Conservation (phyloP, 2,888 invertebrate species). For the Seladonia tumulorum region DNA sequence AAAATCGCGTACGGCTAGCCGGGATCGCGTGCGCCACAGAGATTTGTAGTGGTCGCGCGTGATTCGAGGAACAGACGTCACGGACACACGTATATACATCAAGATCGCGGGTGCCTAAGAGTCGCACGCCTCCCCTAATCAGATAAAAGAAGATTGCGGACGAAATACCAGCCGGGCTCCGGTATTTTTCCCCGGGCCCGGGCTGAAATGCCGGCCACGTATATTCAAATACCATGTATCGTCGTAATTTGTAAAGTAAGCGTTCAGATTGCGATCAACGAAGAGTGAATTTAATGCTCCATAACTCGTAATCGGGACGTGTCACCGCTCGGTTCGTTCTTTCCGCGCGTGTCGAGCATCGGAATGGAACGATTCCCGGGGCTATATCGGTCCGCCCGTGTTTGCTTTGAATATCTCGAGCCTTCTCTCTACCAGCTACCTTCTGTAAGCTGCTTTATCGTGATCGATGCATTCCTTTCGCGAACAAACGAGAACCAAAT, state of each 20-base stretch:
- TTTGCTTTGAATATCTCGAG: slow-evolving; percentile 6
- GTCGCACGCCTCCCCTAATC: slow-evolving; percentile 63
- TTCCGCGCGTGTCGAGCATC: slow-evolving; percentile 26
- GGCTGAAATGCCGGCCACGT: slow-evolving; percentile 37
- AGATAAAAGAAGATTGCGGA: slow-evolving; percentile 65
- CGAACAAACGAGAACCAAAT: neutral
- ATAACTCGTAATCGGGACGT: slow-evolving; percentile 18
- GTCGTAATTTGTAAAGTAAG: slow-evolving; percentile 50
- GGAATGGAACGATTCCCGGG: neutral
- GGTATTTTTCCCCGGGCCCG: slow-evolving; percentile 55
- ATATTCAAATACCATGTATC: slow-evolving; percentile 50
- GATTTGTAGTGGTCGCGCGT: slow-evolving; percentile 70
- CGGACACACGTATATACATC: slow-evolving; percentile 56
- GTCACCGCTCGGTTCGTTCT: slow-evolving; percentile 3
- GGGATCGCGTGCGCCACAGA: slow-evolving; percentile 60
- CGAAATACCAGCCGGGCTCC: slow-evolving; percentile 52
- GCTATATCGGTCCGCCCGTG: neutral
- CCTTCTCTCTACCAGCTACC: neutral
- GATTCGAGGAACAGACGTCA: slow-evolving; percentile 69
- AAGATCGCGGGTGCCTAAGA: slow-evolving; percentile 59
- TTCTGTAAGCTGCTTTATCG: neutral
- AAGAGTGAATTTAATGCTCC: slow-evolving; percentile 40
- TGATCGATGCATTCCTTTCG: neutral
- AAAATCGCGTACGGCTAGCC: slow-evolving; percentile 39
- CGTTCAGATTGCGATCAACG: slow-evolving; percentile 46